Conservation (phyloP, 2,797 vertebrate genomes). For the Dallia pectoralis region DNA sequence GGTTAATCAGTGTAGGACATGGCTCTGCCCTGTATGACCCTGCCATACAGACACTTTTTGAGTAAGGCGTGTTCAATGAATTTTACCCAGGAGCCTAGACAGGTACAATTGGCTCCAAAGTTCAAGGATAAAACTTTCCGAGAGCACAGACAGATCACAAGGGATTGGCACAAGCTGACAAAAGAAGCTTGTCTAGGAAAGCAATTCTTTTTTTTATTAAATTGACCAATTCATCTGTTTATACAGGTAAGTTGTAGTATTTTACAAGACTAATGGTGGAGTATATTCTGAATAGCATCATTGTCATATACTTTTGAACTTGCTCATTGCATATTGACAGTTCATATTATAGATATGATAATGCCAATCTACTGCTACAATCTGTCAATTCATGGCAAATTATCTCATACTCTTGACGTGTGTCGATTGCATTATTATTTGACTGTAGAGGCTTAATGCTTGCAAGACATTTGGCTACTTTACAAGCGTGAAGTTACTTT, state of each 20-base stretch:
- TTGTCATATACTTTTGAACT: background rate
- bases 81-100: conserved; percentile 70
- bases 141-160: conserved; percentile 45
- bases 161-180: conserved; percentile 36
- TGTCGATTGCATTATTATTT: background rate
- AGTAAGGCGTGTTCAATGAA: conserved; percentile 73
- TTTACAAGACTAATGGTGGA: conserved; percentile 13
- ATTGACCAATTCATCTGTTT: conserved; percentile 19
- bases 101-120: conserved; percentile 75
- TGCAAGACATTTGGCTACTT: background rate
- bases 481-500: too few relatives aligned
- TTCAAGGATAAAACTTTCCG: conserved; percentile 70
- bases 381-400: background rate
- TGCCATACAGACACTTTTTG: conserved; percentile 33
- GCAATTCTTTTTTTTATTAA: conserved; percentile 38
- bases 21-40: conserved; percentile 17
- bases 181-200: conserved; percentile 37
- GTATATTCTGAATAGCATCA: background rate
- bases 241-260: conserved; percentile 59
- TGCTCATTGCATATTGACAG: background rate
- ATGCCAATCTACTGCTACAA: background rate
- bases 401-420: background rate
- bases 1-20: conserved; percentile 17
- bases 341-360: background rate
- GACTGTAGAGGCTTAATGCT: background rate